Percentiles rank a stretch among this genome's conserved stretches.
These are phyloP conservation scores for Mactromeris polynyma DNA, from an alignment of 2,888 invertebrate species.

Conservation along the genomic window DNA sequence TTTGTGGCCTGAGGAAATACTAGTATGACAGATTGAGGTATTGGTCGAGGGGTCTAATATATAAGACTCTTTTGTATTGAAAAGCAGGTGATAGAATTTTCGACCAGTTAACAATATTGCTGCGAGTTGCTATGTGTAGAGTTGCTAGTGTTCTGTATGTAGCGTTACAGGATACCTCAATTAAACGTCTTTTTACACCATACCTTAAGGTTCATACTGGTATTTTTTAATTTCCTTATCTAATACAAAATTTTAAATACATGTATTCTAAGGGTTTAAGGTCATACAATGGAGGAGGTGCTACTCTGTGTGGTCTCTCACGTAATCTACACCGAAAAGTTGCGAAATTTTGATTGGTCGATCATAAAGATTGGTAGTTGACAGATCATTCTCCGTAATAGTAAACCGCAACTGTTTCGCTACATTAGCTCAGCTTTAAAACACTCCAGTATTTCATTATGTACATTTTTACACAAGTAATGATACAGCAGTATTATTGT, in stretches of 20 bases:
- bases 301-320: constrained; percentile 34
- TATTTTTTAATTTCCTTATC: neutral
- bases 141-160: no score
- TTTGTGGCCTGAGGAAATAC: neutral
- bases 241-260: neutral
- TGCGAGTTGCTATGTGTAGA: no score
- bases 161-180: no score
- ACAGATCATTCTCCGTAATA: constrained; percentile 33
- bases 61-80: neutral
- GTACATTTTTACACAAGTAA: constrained; percentile 1
- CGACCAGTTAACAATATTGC: neutral
- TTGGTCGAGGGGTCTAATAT: neutral
- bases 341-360: constrained; percentile 26
- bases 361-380: constrained; percentile 27
- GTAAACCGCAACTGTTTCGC: constrained; percentile 31
- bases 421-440: constrained; percentile 36
- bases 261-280: neutral
- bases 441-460: constrained; percentile 24
- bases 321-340: constrained; percentile 26
- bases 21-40: neutral
- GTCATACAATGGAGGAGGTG: neutral
- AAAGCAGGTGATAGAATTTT: neutral
- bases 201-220: neutral
- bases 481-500: constrained; percentile 35
- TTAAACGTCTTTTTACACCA: neutral